These are phyloP conservation scores for Athrips mouffetella DNA, from an alignment of 2,888 invertebrate genomes.

Conservation along the genomic window DNA sequence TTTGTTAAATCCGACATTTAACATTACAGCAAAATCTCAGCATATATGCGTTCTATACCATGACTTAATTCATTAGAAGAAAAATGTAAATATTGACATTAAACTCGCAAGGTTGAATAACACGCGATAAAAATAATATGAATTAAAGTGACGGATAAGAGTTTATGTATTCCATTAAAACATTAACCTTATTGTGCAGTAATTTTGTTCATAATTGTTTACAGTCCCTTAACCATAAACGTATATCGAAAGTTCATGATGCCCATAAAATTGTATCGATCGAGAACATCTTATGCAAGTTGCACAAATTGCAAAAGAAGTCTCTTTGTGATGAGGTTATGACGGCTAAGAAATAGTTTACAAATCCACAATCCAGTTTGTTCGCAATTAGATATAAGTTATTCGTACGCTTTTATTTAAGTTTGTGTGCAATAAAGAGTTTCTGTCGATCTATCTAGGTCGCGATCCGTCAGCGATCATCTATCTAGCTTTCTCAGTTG, in stretches of 20 bases:
- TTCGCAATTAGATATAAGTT: no score
- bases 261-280: background rate
- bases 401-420: no score
- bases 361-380: no score
- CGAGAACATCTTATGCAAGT: background rate
- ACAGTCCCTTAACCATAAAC: background rate
- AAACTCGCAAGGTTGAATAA: slow-evolving; percentile 31
- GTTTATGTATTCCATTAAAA: background rate
- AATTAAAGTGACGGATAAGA: background rate
- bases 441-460: no score
- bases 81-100: slow-evolving; percentile 19
- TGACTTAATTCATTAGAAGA: slow-evolving; percentile 15
- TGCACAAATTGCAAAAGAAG: background rate
- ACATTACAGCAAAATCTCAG: no score
- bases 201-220: background rate
- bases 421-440: no score
- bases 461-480: no score
- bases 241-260: background rate
- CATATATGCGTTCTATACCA: background rate
- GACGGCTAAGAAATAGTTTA: no score
- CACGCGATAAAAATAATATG: slow-evolving; percentile 25
- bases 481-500: no score
- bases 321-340: no score
- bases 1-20: background rate
- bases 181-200: slow-evolving; percentile 3